Base-by-base conservation (phyloP, 2,888 invertebrate genomes). In the Pelosia muscerda region DNA sequence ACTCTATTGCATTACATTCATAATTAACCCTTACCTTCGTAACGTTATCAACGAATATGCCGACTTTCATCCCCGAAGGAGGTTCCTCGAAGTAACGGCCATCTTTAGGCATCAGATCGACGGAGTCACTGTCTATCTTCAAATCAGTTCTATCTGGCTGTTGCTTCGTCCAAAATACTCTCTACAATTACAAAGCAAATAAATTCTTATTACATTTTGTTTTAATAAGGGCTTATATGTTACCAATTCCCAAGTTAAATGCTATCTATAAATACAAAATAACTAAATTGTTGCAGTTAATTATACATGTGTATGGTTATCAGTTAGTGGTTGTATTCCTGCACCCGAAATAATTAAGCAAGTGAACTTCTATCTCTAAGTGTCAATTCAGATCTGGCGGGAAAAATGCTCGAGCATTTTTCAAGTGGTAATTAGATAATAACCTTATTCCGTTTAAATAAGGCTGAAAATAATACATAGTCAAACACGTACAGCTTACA, bases 11-110 rank as follows among this genome's bases (percentile, higher is more conserved):
- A 28, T 31, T 31, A 34, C 13, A 13, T 10, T 10, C 1, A 28
- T 2, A 11, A 28, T 23, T 11, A 9, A 1, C 3, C 49, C 56
- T 76, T 62, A 93, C 92, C 86, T 93, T 93, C 2, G 89, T 86
- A 11, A 95, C 89, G 56, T 93, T 89, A 9, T 83, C 78, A 38
- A 95, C 82, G 65, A 79, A 86, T 66, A 95, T 91, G 1, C 95
- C 95, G 2, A 85, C 82, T 8, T 87, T 83, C 34, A 85, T 61
- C 38, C 88, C 65, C 0, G 73, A 62, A 0, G 88, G 87, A 0
- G 87, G 72, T 0, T 81, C 69, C 72, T 95, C 86, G 28, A 86
- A 86, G 72, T 68, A 86, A 28, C 68, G 75, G 11, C 62, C 60
- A 15, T 81, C 86, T 0, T 61, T 34, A 0, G 65, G 56, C 0